Evolutionary conservation across 2,888 invertebrate genomes (phyloP), one percentile per base, ranked within the genome.

Genomic region (Mythimna ferrago): DNA sequence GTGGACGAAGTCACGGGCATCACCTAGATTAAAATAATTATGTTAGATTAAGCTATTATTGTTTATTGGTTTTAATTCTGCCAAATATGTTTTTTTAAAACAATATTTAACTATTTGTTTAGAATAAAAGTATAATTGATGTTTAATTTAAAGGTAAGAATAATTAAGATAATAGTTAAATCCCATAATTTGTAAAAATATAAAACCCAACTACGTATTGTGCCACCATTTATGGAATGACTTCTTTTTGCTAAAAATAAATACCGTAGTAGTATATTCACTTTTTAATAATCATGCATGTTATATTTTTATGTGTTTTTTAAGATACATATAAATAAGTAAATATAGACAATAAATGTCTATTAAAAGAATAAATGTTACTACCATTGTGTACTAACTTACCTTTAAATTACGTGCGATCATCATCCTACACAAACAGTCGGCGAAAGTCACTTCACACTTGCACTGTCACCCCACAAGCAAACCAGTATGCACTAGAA

Each of bases 401-500:
- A 94, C 96, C 93, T 95, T 95, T 71, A 94, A 86, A 87, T 91
- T 93, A 87, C 93, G 93, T 88, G 90, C 86, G 85, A 88, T 87
- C 93, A 92, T 93, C 94, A 94, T 96, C 93, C 93, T 93, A 66
- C 75, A 77, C 75, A 84, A 84, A 76, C 66, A 78, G 85, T 78
- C 85, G 86, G 93, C 89, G 94, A 94, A 95, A 94, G 95, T 94
- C 94, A 94, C 94, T 91, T 80, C 89, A 82, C 92, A 92, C 90
- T 86, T 87, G 89, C 91, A 90, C 90, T 86, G 76, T 87, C 93
- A 93, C 92, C 87, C 85, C 89, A 89, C 92, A 90, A 89, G 68
- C 79, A 86, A 73, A 86, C 87, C 87, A 86, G 66, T 51, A 72
- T 82, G 82, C 86, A 87, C 86, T 83, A 62, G 76, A 82, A 81